Evolutionary conservation across 2,113 vertebrate species (phyloP), one percentile per base, ranked within the genome.

Genomic region (Egretta garzetta): DNA sequence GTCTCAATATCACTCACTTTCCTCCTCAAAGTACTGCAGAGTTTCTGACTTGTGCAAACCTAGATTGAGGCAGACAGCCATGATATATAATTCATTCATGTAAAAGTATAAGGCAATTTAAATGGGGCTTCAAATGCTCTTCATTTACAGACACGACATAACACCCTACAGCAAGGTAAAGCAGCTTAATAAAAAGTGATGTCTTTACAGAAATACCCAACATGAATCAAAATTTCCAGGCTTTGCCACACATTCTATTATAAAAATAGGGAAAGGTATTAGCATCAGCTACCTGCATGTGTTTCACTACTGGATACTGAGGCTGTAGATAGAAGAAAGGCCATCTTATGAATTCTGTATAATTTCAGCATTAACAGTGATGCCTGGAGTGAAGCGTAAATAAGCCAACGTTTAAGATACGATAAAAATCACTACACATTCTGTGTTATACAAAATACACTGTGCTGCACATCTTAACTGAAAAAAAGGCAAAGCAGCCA

Each of bases 1-100:
- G 98, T 98, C 91, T 99, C 99, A 58, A 99, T 98, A 94, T 99
- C 98, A 23, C 96, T 98, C 83, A 99, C 98, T 98, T 98, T 99
- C 96, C 97, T 98, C 93, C 98, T 98, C 90, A 99, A 97, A 96
- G 98, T 98, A 90, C 97, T 98, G 96, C 98, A 98, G 93, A 99
- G 97, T 60, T 98, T 99, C 98, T 99, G 99, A 93, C 97, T 98
- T 22, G 98, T 97, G 88, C 99, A 98, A 97, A 99, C 98, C 99
- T 99, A 98, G 92, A 98, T 93, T 67, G 95, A 97, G 86, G 91
- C 68, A 97, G 87, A 98, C 47, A 96, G 80, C 62, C 85, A 85
- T 55, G 47, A 93, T 53, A 70, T 12, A 82, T 5, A 87, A 73
- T 92, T 93, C 82, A 87, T 77, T 96, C 82, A 95, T 74, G 84